Percentiles rank a stretch among this genome's conserved stretches.
Conservation (phyloP, 2,113 vertebrate species). For the Panthera uncia region DNA sequence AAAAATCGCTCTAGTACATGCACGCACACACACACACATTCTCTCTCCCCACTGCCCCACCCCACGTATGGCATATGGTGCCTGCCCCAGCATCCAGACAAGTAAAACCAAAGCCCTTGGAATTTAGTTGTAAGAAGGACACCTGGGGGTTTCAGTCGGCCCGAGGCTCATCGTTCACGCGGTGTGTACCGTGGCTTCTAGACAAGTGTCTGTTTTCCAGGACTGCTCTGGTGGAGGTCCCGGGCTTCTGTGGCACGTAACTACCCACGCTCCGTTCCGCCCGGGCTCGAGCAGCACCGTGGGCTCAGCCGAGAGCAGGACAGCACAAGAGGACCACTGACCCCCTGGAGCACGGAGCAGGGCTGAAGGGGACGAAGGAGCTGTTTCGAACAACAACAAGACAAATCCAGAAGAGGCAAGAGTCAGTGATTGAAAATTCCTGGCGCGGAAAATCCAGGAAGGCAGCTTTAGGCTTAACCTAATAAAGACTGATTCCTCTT, state of each 20-base stretch:
- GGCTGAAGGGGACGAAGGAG: background rate
- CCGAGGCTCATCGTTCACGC: background rate
- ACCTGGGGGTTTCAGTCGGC: background rate
- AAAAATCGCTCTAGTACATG: background rate
- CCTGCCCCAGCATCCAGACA: conserved; percentile 6
- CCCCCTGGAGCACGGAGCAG: background rate
- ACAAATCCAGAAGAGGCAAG: background rate
- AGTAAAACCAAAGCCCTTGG: conserved; percentile 18
- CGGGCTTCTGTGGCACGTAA: background rate
- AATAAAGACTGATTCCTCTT: background rate
- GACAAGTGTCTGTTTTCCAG: background rate
- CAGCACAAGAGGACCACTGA: background rate
- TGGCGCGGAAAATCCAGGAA: background rate
- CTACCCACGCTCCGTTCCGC: background rate
- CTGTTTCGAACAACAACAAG: background rate
- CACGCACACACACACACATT: background rate
- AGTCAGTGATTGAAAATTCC: background rate
- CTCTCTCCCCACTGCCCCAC: background rate
- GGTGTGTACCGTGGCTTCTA: background rate
- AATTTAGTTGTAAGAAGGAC: background rate
- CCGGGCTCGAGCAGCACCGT: background rate
- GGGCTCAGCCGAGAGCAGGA: background rate
- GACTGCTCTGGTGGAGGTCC: background rate
- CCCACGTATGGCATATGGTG: background rate
- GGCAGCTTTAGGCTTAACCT: background rate